Base-by-base conservation (phyloP, 2,113 vertebrate genomes). In the Xyrauchen texanus region DNA sequence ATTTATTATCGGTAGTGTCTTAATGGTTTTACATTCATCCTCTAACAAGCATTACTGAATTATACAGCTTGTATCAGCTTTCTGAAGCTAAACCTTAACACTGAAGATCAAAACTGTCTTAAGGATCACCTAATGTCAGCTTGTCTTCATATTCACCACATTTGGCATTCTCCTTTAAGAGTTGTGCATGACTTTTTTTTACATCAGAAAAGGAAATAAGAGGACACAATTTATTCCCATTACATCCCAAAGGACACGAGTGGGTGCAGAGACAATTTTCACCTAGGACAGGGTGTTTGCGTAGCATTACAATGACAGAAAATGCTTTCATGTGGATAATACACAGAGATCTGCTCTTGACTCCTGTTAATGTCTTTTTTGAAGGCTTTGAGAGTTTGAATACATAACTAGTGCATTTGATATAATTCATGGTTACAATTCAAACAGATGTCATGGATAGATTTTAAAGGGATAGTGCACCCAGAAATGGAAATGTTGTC, bases 321-420 rank as follows among this genome's bases (percentile, higher is more conserved):
- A 68, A 70, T 42, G 64, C 76, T 81, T 82, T 81, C 68, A 81
- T 71, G 72, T 72, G 46, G 42, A 76, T 83, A 84, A 86, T 82
- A 68, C 47, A 68, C 47, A 65, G 45, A 68, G 65, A 66, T 79
- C 60, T 76, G 74, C 61, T 76, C 70, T 63, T 79, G 70, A 80
- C 67, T 81, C 53, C 66, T 76, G 73, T 79, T 82, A 68, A 86
- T 84, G 77, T 72, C 70, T 76, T 70, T 78, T 78, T 69, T 68
- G 65, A 81, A 69, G 79, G 55, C 68, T 67, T 70, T 58, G 65
- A 67, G 62, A 60, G 78, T 72, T 62, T 34, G 21, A 34, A 34
- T 34, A 34, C 8, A 58, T 75, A 74, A 65, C 15, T n/a, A 60
- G 47, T 52, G 61, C 7, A 15, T n/a, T 70, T 73, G 69, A 65